phyloP scores from a whole-genome alignment of 1,140 invertebrate genomes.

The Papilio xuthus region DNA sequence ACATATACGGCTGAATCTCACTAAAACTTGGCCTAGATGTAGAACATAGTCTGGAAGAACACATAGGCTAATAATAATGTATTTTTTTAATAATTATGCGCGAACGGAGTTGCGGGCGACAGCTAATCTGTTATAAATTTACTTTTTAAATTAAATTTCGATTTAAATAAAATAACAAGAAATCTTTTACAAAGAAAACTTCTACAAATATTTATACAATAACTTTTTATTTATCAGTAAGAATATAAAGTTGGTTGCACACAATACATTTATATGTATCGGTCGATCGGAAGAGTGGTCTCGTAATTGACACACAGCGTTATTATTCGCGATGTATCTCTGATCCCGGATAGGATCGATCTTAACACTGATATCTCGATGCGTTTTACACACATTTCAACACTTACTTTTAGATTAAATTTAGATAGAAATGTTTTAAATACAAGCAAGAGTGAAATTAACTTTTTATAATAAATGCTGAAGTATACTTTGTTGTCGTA shows the following conservation, averaged over 20 bases:
- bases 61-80: too few species aligned
- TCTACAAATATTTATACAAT: conserved; percentile 4
- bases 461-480: conserved; percentile 51
- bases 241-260: conserved; percentile 69
- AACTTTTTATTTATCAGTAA: conserved; percentile 25
- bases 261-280: conserved; percentile 76
- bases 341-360: conserved; percentile 45
- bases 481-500: conserved; percentile 12
- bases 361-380: conserved; percentile 22
- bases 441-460: not conserved
- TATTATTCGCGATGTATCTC: conserved; percentile 76
- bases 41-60: too few species aligned
- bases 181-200: not conserved
- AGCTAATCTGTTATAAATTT: too few species aligned
- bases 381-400: conserved; percentile 34
- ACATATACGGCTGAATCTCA: too few species aligned
- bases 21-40: too few species aligned
- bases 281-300: conserved; percentile 66
- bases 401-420: conserved; percentile 34
- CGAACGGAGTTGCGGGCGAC: too few species aligned
- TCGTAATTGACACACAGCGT: conserved; percentile 78
- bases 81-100: too few species aligned
- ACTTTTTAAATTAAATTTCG: not conserved
- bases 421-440: conserved; percentile 21
- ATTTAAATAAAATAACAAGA: not conserved